Base-by-base conservation (phyloP, 2,797 vertebrate genomes). In the Pangasius krempfi region DNA sequence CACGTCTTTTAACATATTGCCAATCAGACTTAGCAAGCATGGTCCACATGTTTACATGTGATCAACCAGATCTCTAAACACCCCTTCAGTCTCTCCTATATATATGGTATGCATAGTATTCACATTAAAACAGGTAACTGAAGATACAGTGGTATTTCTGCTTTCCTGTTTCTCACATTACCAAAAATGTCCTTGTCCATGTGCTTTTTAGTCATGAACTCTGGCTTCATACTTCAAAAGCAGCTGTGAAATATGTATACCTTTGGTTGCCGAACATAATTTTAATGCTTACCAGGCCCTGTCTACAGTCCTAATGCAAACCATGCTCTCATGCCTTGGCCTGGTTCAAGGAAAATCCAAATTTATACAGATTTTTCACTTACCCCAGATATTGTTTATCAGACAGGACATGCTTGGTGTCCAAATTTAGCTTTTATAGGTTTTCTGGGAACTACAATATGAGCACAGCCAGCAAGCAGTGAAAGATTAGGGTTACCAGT, bases 251-350 rank as follows among this genome's bases (percentile, higher is more conserved):
- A 88, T 87, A 89, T 92, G 89, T 90, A 85, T 88, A 87, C 82
- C 84, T 89, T 73, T 79, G 75, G 80, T 88, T 87, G 75, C 85
- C 58, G 81, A 90, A 73, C 76, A 88, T 90, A 79, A 91, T 86
- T 87, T 87, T 88, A 89, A 89, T 89, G 82, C 86, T 73, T 91
- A 90, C 88, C 90, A 89, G 85, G 87, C 87, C 75, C 64, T 87
- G 86, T 85, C 81, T 58, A 60, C 66, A 60, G 68, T 85, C 25
- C 54, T 91, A 91, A 92, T 91, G 82, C 83, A 90, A 92, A 92
- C 82, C 89, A 86, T 87, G 70, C 76, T 85, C 87, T 22, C 72
- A 56, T 83, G 75, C 73, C 85, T 33, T 54, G 70, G 81, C 44
- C 56, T 84, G 66, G 84, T 82, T 87, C 68, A 76, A 88, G 56